Conservation (phyloP, 2,113 vertebrate species). For the Vulpes vulpes region DNA sequence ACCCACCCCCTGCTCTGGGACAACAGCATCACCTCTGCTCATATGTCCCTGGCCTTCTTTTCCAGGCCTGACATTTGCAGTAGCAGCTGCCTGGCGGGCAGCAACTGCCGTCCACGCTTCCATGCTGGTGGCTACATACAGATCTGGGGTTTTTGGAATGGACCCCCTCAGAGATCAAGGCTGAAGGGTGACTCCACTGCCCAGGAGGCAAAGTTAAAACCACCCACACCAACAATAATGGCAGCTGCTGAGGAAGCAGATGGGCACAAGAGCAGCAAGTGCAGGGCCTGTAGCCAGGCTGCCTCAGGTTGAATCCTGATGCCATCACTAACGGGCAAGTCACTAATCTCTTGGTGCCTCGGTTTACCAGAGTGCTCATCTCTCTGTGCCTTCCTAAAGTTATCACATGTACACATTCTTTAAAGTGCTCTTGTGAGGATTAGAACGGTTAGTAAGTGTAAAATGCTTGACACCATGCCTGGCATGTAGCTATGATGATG, state of each 20-base stretch:
- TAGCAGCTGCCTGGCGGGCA: not conserved
- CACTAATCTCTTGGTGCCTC: not conserved
- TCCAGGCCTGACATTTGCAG: not conserved
- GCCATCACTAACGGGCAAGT: not conserved
- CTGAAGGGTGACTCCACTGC: not conserved
- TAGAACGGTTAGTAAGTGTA: not conserved
- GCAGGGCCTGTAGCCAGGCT: not conserved
- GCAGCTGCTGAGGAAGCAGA: not conserved
- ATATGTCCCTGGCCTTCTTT: not conserved
- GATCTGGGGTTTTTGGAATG: not conserved
- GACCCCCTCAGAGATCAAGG: not conserved
- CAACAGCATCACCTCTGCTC: not conserved
- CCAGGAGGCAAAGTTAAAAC: not conserved
- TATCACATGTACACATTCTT: not conserved
- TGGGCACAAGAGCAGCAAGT: not conserved
- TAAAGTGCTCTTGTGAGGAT: not conserved
- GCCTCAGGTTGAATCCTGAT: not conserved
- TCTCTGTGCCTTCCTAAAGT: not conserved
- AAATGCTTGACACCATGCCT: not conserved
- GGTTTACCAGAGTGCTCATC: not conserved
- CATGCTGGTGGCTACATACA: accelerated
- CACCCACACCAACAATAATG: not conserved
- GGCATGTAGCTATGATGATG: accelerated
- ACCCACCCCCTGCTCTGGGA: not conserved
- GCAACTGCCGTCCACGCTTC: not conserved